These are phyloP conservation scores for Drosophila paulistorum DNA, from an alignment of 1,140 invertebrate genomes.

Conservation along the genomic window DNA sequence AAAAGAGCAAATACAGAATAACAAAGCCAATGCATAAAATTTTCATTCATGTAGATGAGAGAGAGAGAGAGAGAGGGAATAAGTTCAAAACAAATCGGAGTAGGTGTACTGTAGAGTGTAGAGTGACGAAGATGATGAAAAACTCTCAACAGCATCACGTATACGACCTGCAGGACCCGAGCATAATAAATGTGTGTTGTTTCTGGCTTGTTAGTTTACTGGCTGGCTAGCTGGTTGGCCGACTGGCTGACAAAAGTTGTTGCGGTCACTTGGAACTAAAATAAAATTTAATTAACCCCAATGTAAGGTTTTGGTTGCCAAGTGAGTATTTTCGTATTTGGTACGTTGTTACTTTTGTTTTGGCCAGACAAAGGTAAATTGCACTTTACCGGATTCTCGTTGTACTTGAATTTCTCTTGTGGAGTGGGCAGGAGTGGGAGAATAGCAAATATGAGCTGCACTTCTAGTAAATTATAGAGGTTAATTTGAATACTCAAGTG, in stretches of 20 bases:
- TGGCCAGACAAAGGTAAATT: slow-evolving; percentile 16
- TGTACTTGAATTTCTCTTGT: slow-evolving; percentile 2
- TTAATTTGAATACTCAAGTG: slow-evolving; percentile 5
- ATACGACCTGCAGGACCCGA: slow-evolving; percentile 17
- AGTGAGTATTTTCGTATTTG: slow-evolving; percentile 3
- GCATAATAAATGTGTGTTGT: slow-evolving; percentile 20
- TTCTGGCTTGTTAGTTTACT: slow-evolving; percentile 6
- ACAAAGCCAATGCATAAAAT: slow-evolving; percentile 23
- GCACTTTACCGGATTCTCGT: background rate
- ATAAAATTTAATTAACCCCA: slow-evolving; percentile 26
- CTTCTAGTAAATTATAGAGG: slow-evolving; percentile 5
- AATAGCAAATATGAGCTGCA: slow-evolving; percentile 3
- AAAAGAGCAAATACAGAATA: slow-evolving; percentile 13
- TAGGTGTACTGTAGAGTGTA: background rate
- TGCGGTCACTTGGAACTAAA: slow-evolving; percentile 13
- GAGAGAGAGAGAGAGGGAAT: background rate
- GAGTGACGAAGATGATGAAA: background rate
- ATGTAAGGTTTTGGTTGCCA: slow-evolving; percentile 17
- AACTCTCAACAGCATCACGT: slow-evolving; percentile 18
- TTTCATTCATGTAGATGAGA: background rate
- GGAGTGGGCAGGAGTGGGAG: background rate
- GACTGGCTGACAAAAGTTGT: background rate
- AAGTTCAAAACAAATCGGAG: background rate
- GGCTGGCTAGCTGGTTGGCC: background rate
- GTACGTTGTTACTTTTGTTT: slow-evolving; percentile 4